Evolutionary conservation across 92 coral and sea anemone genomes (phyloP).

Genomic region (Phymanthus crucifer): DNA sequence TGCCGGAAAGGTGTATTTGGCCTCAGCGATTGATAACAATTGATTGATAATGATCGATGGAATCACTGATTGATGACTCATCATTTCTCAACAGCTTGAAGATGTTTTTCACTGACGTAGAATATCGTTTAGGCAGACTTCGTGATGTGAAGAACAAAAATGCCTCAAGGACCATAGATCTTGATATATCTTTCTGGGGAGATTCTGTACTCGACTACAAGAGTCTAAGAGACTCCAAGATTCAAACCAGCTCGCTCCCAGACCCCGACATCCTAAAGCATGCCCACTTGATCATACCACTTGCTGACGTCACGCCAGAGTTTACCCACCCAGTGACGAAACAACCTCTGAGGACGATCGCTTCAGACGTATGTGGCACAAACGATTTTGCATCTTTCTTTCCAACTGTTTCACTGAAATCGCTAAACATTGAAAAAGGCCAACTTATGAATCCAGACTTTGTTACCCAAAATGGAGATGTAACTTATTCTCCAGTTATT

Average conservation of each 20-base stretch:
- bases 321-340: constrained; percentile 62
- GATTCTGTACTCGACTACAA: constrained; percentile 39
- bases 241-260: constrained; percentile 45
- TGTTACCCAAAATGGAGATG: not conserved
- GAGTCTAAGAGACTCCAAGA: constrained; percentile 9
- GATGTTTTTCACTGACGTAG: constrained; percentile 36
- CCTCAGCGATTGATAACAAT: too few relatives aligned
- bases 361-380: constrained; percentile 48
- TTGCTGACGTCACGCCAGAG: constrained; percentile 78
- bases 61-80: too few relatives aligned
- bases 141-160: constrained; percentile 53
- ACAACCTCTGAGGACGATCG: constrained; percentile 44
- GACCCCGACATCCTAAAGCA: constrained; percentile 58
- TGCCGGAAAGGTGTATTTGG: too few relatives aligned
- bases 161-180: constrained; percentile 57
- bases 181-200: constrained; percentile 70
- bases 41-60: too few relatives aligned
- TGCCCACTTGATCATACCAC: constrained; percentile 73
- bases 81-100: constrained; percentile 33
- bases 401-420: not conserved
- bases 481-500: not conserved
- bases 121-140: constrained; percentile 37
- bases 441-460: not conserved
- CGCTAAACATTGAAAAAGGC: not conserved
- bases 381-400: constrained; percentile 50